These are phyloP conservation scores for Mustelus asterias DNA, from an alignment of 2,113 vertebrate species.

Conservation along the genomic window DNA sequence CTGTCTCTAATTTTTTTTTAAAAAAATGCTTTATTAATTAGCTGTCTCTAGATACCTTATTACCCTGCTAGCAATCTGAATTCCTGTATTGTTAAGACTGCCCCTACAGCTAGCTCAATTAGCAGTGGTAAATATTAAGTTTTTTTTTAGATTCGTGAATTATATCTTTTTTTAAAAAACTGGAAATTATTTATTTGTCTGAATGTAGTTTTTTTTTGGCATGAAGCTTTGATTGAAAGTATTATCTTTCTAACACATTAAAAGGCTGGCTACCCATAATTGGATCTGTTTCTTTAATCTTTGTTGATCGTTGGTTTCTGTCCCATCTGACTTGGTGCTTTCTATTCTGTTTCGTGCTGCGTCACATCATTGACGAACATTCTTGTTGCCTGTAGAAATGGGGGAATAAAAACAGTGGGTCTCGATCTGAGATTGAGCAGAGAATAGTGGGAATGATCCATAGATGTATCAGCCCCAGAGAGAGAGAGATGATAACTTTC, in stretches of 20 bases:
- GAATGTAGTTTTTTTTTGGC: background rate
- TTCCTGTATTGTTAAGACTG: background rate
- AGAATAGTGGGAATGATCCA: background rate
- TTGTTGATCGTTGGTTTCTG: background rate
- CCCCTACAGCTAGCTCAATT: background rate
- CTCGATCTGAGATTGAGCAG: background rate
- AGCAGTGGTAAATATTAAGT: background rate
- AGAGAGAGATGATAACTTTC: background rate
- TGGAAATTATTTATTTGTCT: background rate
- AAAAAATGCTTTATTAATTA: background rate
- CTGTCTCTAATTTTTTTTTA: background rate
- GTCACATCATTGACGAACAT: background rate
- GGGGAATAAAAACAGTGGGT: too few species aligned
- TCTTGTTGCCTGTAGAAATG: background rate
- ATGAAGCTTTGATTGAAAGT: background rate
- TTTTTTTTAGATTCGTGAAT: background rate
- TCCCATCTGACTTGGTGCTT: background rate
- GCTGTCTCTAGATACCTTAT: background rate
- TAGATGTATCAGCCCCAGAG: background rate
- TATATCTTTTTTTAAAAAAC: background rate
- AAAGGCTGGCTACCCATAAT: background rate
- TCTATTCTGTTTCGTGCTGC: background rate
- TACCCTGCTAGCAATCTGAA: background rate
- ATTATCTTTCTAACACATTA: background rate
- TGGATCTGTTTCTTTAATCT: background rate